Percentiles rank a stretch among this genome's conserved stretches.
Evolutionary conservation across 2,888 invertebrate species (phyloP).

Genomic region (Mimumesa dahlbomi): DNA sequence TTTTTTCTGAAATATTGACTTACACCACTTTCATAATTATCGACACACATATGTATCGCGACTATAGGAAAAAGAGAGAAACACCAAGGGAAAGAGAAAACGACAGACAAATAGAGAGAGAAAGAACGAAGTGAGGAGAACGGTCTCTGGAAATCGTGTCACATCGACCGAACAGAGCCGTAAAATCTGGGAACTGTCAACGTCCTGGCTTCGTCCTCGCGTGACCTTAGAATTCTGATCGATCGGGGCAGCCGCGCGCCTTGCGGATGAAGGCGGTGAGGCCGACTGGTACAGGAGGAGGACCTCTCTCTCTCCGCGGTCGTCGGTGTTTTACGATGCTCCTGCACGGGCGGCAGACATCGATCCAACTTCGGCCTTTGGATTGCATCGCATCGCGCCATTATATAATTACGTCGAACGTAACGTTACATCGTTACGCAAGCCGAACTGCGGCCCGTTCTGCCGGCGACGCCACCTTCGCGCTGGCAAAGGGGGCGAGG

Average conservation of each 20-base stretch:
- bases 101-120: no score
- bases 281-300: conserved; percentile 21
- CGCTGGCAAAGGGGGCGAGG: conserved; percentile 6
- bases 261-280: conserved; percentile 4
- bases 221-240: conserved; percentile 24
- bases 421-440: conserved; percentile 52
- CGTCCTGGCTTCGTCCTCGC: neutral
- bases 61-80: no score
- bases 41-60: no score
- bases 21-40: no score
- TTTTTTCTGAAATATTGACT: no score
- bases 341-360: conserved; percentile 37
- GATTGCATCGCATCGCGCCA: conserved; percentile 41
- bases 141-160: neutral
- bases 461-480: conserved; percentile 8
- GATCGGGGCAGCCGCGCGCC: conserved; percentile 24
- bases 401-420: conserved; percentile 54
- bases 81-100: neutral
- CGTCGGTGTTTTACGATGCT: conserved; percentile 19
- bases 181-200: conserved; percentile 7
- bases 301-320: no score
- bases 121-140: no score
- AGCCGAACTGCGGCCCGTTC: conserved; percentile 5
- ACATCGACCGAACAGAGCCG: neutral
- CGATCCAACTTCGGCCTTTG: conserved; percentile 53